Percentiles rank a stretch among this genome's conserved stretches.
These are phyloP conservation scores for Kryphioiulus occultus DNA, from an alignment of 2,888 invertebrate species.

Conservation along the genomic window DNA sequence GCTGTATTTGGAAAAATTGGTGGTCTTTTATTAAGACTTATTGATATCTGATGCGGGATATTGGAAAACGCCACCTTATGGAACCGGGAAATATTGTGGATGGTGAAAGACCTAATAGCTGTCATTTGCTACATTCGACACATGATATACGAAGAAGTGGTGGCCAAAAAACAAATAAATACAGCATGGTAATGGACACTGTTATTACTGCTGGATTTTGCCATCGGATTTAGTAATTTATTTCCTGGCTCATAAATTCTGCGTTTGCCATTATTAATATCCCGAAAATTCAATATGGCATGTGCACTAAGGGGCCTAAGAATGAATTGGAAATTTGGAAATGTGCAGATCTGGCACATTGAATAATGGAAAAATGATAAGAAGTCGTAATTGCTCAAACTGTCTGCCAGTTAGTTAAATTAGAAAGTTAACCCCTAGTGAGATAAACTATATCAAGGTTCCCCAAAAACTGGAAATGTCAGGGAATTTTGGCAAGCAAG, in stretches of 20 bases:
- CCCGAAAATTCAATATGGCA: no score
- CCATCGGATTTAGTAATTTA: neutral
- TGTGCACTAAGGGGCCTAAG: no score
- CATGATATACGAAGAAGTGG: neutral
- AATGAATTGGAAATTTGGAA: no score
- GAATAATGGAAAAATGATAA: no score
- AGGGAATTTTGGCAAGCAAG: no score
- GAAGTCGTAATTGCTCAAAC: no score
- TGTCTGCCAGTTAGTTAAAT: no score
- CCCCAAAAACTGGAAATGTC: no score
- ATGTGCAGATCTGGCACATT: no score
- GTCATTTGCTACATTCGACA: neutral
- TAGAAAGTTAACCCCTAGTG: no score
- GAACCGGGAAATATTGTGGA: neutral
- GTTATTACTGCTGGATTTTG: neutral
- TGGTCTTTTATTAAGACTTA: neutral
- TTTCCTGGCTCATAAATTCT: neutral
- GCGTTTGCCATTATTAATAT: neutral
- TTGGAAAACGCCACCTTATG: slow-evolving; percentile 5
- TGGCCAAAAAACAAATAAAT: neutral
- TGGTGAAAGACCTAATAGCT: neutral
- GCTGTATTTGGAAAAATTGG: neutral
- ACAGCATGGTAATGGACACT: neutral
- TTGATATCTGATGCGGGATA: neutral
- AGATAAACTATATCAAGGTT: no score